phyloP scores from a whole-genome alignment of 2,888 invertebrate genomes.

The Adela reaumurella region DNA sequence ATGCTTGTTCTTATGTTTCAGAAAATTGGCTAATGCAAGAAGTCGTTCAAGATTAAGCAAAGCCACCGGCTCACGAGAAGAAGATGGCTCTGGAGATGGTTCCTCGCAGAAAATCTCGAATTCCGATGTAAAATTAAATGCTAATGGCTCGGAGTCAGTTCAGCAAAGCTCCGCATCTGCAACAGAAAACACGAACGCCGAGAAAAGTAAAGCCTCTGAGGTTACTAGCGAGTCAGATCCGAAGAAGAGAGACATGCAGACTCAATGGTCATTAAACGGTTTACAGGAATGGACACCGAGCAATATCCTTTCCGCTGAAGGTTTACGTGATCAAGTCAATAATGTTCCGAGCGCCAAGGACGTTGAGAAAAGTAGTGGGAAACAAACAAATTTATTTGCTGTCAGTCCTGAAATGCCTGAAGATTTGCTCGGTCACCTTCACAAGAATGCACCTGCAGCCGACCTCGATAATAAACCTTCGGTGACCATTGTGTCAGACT shows the following conservation, averaged over 20 bases:
- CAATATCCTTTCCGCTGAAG: neutral
- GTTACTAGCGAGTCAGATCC: neutral
- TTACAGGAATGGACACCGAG: neutral
- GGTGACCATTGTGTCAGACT: conserved; percentile 37
- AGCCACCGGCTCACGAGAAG: too few relatives aligned
- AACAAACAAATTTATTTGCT: conserved; percentile 36
- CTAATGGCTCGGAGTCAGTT: neutral
- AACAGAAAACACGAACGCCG: neutral
- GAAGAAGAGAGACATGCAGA: neutral
- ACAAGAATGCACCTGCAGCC: conserved; percentile 15
- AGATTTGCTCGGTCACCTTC: conserved; percentile 28
- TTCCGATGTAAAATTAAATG: too few relatives aligned
- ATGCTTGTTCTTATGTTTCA: neutral
- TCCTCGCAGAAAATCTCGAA: too few relatives aligned
- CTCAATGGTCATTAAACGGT: neutral
- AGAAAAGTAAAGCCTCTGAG: neutral
- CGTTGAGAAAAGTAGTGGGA: conserved; percentile 19
- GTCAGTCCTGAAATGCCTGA: conserved; percentile 45
- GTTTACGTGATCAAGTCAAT: neutral
- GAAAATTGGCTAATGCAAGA: neutral
- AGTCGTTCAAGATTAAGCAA: neutral
- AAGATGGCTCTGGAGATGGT: too few relatives aligned
- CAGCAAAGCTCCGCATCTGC: neutral
- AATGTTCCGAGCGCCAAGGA: neutral
- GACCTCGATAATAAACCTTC: conserved; percentile 22